These are phyloP conservation scores for Asbolus verrucosus DNA, from an alignment of 1,140 invertebrate species.

Conservation along the genomic window DNA sequence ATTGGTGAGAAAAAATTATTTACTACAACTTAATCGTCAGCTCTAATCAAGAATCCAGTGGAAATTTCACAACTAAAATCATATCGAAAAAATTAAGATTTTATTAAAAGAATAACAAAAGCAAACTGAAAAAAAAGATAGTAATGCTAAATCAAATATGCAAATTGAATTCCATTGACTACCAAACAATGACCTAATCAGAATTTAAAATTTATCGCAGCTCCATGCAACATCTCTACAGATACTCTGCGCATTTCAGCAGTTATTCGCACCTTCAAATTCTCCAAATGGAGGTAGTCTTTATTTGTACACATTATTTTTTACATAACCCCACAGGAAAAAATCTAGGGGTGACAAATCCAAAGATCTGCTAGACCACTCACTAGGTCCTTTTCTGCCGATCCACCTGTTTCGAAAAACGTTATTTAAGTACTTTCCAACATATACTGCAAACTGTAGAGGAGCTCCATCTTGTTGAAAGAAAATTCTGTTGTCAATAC, in stretches of 20 bases:
- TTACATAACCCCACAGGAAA: constrained; percentile 21
- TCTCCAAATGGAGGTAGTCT: constrained; percentile 11
- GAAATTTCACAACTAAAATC: constrained; percentile 14
- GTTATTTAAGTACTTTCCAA: constrained; percentile 11
- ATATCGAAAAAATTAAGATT: no score
- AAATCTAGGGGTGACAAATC: constrained; percentile 25
- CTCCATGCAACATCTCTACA: constrained; percentile 9
- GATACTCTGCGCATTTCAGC: constrained; percentile 17
- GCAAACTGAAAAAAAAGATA: constrained; percentile 11
- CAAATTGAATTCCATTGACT: constrained; percentile 6
- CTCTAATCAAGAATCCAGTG: constrained; percentile 8
- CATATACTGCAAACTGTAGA: constrained; percentile 5
- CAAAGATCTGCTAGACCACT: constrained; percentile 10
- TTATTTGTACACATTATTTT: constrained; percentile 21
- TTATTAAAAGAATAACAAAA: neutral
- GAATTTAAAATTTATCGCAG: constrained; percentile 1
- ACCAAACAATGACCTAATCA: constrained; percentile 17
- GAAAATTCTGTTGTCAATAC: constrained; percentile 19
- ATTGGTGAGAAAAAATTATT: constrained; percentile 13
- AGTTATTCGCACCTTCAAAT: constrained; percentile 10
- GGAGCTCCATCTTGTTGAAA: constrained; percentile 12
- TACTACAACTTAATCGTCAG: constrained; percentile 6
- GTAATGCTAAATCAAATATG: neutral
- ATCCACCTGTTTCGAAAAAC: constrained; percentile 11
- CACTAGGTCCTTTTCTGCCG: constrained; percentile 2